phyloP scores from a whole-genome alignment of 2,113 vertebrate species.

The Paramisgurnus dabryanus region DNA sequence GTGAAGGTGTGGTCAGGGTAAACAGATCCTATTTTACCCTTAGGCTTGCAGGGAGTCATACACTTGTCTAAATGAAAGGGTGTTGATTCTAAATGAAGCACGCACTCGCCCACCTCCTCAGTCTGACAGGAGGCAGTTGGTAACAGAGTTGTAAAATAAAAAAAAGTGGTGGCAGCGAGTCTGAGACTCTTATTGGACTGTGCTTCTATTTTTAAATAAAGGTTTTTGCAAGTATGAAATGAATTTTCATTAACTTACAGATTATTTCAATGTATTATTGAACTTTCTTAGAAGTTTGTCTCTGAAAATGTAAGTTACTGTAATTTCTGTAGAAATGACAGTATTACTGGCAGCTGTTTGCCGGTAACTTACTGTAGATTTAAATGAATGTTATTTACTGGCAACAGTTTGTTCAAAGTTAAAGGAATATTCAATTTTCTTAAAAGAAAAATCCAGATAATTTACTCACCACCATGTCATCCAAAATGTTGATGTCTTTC shows the following conservation, averaged over 20 bases:
- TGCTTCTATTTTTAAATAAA: no score
- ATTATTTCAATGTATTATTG: background rate
- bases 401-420: no score
- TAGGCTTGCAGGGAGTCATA: slow-evolving; percentile 44
- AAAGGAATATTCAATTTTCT: no score
- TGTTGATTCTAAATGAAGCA: slow-evolving; percentile 47
- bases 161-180: slow-evolving; percentile 21
- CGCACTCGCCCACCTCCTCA: slow-evolving; percentile 36
- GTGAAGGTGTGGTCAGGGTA: slow-evolving; percentile 7
- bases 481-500: no score
- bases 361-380: no score
- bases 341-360: no score
- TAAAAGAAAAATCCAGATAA: no score
- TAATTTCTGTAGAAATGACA: no score
- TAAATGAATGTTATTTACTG: no score
- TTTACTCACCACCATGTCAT: no score
- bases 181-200: background rate
- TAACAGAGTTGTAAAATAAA: slow-evolving; percentile 14
- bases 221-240: background rate
- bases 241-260: no score
- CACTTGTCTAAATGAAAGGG: slow-evolving; percentile 59
- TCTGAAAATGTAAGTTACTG: no score
- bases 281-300: background rate
- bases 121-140: slow-evolving; percentile 31
- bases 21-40: slow-evolving; percentile 20